phyloP scores from a whole-genome alignment of 2,113 vertebrate species.

The Anser brachyrhynchus region DNA sequence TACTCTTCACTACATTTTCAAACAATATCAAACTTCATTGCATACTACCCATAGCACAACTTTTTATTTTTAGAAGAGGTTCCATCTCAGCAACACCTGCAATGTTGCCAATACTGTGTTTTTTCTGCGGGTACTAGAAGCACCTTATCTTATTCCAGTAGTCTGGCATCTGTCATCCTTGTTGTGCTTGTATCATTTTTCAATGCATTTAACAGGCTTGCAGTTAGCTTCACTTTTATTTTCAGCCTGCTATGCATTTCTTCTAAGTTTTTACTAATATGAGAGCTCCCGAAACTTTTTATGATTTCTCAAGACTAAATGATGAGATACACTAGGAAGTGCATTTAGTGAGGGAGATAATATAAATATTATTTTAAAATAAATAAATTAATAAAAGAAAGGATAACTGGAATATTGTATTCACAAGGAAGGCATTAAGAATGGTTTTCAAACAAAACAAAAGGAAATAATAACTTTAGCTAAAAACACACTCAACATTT shows the following conservation, averaged over 20 bases:
- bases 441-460: background rate
- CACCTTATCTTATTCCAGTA: background rate
- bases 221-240: background rate
- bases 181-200: background rate
- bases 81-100: background rate
- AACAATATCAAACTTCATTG: background rate
- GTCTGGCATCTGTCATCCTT: background rate
- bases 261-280: background rate
- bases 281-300: background rate
- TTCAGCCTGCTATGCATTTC: background rate
- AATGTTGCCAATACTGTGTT: background rate
- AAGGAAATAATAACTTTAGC: background rate
- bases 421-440: slow-evolving; percentile 9
- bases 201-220: background rate
- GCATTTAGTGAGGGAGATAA: background rate
- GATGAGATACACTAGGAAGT: background rate
- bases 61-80: background rate
- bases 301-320: background rate
- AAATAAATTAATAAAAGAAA: background rate
- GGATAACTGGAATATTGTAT: background rate
- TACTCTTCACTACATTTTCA: background rate
- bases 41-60: background rate
- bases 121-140: background rate
- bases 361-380: slow-evolving; percentile 14
- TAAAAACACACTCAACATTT: background rate